phyloP scores from a whole-genome alignment of 2,113 vertebrate genomes.

The Oryzias curvinotus region DNA sequence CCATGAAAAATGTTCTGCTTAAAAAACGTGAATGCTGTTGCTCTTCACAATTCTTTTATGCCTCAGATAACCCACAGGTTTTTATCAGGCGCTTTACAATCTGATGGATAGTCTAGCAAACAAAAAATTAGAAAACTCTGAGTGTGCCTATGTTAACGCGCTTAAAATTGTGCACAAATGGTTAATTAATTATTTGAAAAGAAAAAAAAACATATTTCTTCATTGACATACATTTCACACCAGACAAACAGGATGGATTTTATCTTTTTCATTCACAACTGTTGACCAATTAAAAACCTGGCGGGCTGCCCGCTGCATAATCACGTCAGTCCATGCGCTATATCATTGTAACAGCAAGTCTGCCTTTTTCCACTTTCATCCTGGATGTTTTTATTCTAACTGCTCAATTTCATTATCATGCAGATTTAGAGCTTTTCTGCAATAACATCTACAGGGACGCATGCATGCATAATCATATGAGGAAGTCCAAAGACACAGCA shows the following conservation, averaged over 20 bases:
- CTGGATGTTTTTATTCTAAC: constrained; percentile 12
- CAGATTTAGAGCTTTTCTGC: constrained; percentile 4
- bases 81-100: too few species aligned
- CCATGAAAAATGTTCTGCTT: too few species aligned
- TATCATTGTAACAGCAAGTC: constrained; percentile 5
- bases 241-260: not conserved
- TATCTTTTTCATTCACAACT: not conserved
- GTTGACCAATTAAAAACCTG: not conserved
- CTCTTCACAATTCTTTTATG: too few species aligned
- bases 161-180: too few species aligned
- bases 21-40: too few species aligned
- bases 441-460: not conserved
- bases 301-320: not conserved
- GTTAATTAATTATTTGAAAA: too few species aligned
- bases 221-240: not conserved
- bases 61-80: too few species aligned
- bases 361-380: constrained; percentile 13
- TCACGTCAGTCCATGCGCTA: not conserved
- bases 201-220: too few species aligned
- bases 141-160: too few species aligned
- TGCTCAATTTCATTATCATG: constrained; percentile 5
- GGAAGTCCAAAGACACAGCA: constrained; percentile 19
- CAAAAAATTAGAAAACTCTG: too few species aligned
- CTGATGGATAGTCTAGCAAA: too few species aligned
- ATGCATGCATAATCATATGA: constrained; percentile 16